phyloP scores from a whole-genome alignment of 2,113 vertebrate species.

The Okapia johnstoni region DNA sequence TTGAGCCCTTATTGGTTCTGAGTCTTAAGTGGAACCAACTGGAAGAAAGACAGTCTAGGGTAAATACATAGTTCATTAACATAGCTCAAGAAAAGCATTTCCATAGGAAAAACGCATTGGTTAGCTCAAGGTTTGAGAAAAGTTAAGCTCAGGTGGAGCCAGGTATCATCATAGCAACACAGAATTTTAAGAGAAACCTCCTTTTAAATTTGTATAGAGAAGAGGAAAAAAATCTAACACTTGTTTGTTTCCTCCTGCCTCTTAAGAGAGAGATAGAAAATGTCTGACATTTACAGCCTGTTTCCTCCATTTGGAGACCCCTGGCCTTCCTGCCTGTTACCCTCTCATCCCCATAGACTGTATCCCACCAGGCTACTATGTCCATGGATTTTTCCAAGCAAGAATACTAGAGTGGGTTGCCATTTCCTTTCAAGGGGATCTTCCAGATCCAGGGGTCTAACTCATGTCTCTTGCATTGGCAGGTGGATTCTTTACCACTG shows the following conservation, averaged over 20 bases:
- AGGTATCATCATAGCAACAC: not conserved
- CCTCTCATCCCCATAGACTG: not conserved
- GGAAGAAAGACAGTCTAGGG: not conserved
- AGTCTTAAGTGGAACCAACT: rapidly evolving
- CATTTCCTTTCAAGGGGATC: not conserved
- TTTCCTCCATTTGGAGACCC: not conserved
- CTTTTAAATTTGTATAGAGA: not conserved
- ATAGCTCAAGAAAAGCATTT: not conserved
- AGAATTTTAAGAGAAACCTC: not conserved
- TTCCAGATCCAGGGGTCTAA: not conserved
- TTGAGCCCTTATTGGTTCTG: not conserved
- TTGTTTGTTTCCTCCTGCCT: not conserved
- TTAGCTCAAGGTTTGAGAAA: not conserved
- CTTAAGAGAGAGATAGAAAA: not conserved
- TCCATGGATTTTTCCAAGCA: not conserved
- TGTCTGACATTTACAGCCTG: not conserved
- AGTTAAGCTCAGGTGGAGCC: not conserved
- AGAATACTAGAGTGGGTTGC: not conserved
- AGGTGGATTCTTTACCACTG: not conserved
- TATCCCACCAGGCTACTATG: not conserved
- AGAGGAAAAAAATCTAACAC: not conserved
- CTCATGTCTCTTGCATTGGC: not conserved
- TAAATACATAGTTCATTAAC: not conserved
- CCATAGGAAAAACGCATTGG: not conserved
- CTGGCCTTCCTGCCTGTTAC: not conserved